Evolutionary conservation across 2,113 vertebrate species (phyloP).

Genomic region (Canis aureus): DNA sequence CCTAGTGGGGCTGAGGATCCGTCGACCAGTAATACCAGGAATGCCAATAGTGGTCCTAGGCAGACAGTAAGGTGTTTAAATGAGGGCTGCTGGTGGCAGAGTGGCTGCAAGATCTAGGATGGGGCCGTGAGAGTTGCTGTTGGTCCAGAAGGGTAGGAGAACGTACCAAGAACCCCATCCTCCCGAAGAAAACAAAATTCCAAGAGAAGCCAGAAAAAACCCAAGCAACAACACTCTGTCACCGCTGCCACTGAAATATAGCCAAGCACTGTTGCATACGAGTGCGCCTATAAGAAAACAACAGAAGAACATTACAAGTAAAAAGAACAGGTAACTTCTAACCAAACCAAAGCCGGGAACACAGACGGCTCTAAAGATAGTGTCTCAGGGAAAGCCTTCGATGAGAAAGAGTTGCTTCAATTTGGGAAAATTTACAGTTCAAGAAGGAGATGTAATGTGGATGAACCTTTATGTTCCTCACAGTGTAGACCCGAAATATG

Average conservation of each 20-base stretch:
- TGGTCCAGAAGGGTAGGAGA: fast-evolving
- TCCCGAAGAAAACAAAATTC: neutral
- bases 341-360: neutral
- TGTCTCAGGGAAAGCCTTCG: neutral
- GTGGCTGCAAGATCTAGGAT: neutral
- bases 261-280: neutral
- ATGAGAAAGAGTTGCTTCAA: neutral
- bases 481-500: neutral
- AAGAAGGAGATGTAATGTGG: neutral
- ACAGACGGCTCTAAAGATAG: neutral
- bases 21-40: neutral
- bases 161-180: neutral
- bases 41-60: neutral
- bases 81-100: neutral
- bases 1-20: neutral
- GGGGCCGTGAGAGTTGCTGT: neutral
- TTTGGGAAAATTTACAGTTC: neutral
- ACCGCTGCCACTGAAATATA: neutral
- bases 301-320: neutral
- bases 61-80: neutral
- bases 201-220: neutral
- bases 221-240: neutral
- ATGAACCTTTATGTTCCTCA: neutral
- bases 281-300: neutral
- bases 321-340: neutral